Conservation (phyloP, 2,797 vertebrate genomes). For the Tenualosa thibaudeaui region DNA sequence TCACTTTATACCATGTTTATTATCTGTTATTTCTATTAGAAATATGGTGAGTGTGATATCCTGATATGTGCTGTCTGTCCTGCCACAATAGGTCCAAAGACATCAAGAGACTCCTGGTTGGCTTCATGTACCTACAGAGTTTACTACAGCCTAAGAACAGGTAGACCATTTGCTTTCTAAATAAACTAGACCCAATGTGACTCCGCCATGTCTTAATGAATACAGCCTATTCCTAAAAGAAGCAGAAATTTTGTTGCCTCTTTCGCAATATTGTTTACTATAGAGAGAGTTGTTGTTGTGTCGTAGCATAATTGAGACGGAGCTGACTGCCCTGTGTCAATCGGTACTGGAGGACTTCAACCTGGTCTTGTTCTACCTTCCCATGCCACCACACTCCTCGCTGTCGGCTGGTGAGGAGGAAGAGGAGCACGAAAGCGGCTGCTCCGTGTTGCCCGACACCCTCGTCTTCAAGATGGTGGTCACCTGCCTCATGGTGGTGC, state of each 20-base stretch:
- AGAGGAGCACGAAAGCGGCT: constrained; percentile 84
- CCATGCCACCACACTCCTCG: constrained; percentile 71
- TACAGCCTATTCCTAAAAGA: too few species aligned
- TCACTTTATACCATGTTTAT: neutral
- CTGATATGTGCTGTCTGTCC: neutral
- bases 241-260: neutral
- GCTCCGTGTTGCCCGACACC: constrained; percentile 86
- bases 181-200: neutral
- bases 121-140: constrained; percentile 97
- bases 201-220: too few species aligned
- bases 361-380: constrained; percentile 94
- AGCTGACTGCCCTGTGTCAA: constrained; percentile 93
- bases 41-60: neutral
- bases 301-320: constrained; percentile 83
- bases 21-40: neutral
- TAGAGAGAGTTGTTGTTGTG: neutral
- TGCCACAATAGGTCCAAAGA: constrained; percentile 84
- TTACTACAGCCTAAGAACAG: constrained; percentile 96
- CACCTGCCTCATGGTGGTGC: constrained; percentile 95
- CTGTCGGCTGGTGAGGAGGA: constrained; percentile 85
- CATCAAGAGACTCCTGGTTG: constrained; percentile 93
- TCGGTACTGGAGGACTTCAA: constrained; percentile 97
- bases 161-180: constrained; percentile 57
- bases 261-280: too few species aligned
- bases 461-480: constrained; percentile 94